phyloP scores from a whole-genome alignment of 1,140 invertebrate genomes.

The Drosophila cardini region DNA sequence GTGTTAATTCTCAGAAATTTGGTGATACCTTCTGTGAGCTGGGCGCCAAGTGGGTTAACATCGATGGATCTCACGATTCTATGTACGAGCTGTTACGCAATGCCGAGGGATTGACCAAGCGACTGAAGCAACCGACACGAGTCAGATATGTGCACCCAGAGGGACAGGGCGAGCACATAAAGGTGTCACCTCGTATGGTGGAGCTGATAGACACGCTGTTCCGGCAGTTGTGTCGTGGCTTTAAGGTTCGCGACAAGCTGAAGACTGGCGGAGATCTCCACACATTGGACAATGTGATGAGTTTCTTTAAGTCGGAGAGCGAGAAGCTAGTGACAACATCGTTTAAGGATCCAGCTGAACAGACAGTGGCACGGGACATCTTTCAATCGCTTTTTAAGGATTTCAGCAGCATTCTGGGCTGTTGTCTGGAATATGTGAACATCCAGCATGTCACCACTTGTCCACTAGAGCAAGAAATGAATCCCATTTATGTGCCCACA shows the following conservation, averaged over 20 bases:
- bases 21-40: slow-evolving; percentile 90
- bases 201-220: slow-evolving; percentile 70
- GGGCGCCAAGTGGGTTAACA: slow-evolving; percentile 86
- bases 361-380: slow-evolving; percentile 63
- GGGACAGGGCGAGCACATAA: slow-evolving; percentile 13
- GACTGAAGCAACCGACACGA: slow-evolving; percentile 52
- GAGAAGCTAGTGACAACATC: slow-evolving; percentile 45
- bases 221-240: slow-evolving; percentile 67
- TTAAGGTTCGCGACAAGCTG: slow-evolving; percentile 61
- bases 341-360: slow-evolving; percentile 58
- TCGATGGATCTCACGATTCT: slow-evolving; percentile 71
- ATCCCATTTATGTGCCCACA: slow-evolving; percentile 76
- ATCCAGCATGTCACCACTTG: slow-evolving; percentile 74
- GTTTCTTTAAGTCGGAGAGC: slow-evolving; percentile 74
- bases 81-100: slow-evolving; percentile 74
- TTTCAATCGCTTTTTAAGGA: slow-evolving; percentile 79
- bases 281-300: slow-evolving; percentile 73
- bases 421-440: slow-evolving; percentile 76
- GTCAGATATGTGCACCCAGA: slow-evolving; percentile 48
- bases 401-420: slow-evolving; percentile 74
- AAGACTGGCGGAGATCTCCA: slow-evolving; percentile 61
- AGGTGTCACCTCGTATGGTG: slow-evolving; percentile 55
- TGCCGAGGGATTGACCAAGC: slow-evolving; percentile 62
- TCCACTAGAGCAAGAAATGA: slow-evolving; percentile 47
- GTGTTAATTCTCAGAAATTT: slow-evolving; percentile 90